Percentiles rank a stretch among this genome's conserved stretches.
phyloP scores from a whole-genome alignment of 2,888 invertebrate species.

The Thecophora atra region DNA sequence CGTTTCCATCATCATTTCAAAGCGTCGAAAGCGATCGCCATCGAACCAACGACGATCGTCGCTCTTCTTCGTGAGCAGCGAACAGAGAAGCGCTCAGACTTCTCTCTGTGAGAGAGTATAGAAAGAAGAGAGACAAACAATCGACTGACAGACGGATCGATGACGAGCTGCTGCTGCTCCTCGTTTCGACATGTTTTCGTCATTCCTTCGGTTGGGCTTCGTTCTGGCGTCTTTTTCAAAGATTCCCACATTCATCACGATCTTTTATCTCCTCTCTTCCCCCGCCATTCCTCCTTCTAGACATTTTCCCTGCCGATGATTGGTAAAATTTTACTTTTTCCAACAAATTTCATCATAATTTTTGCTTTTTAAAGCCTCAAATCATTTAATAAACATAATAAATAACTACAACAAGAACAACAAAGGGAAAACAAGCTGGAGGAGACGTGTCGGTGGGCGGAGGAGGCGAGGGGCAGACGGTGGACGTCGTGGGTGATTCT shows the following conservation, averaged over 20 bases:
- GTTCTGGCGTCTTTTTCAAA: conserved; percentile 48
- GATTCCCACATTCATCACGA: conserved; percentile 53
- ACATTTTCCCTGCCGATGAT: conserved; percentile 23
- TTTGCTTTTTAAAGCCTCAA: background rate
- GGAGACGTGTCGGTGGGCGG: conserved; percentile 10
- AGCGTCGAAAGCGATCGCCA: conserved; percentile 5
- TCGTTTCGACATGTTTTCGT: background rate
- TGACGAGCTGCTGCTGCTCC: too few species aligned
- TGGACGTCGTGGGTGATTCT: background rate
- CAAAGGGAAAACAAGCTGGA: background rate
- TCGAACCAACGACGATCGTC: conserved; percentile 12
- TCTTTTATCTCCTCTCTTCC: conserved; percentile 38
- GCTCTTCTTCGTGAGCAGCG: too few species aligned
- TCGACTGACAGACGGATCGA: too few species aligned
- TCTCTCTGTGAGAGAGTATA: too few species aligned
- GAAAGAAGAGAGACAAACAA: too few species aligned
- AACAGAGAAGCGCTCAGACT: too few species aligned
- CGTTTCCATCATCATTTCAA: conserved; percentile 12
- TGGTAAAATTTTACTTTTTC: conserved; percentile 1
- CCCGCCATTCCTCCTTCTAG: conserved; percentile 31
- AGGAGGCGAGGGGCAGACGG: too few species aligned
- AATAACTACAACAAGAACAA: background rate
- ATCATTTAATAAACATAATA: conserved; percentile 15
- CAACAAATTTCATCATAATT: conserved; percentile 3
- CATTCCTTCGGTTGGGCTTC: background rate